phyloP scores from a whole-genome alignment of 2,888 invertebrate species.

The Megalurothrips usitatus region DNA sequence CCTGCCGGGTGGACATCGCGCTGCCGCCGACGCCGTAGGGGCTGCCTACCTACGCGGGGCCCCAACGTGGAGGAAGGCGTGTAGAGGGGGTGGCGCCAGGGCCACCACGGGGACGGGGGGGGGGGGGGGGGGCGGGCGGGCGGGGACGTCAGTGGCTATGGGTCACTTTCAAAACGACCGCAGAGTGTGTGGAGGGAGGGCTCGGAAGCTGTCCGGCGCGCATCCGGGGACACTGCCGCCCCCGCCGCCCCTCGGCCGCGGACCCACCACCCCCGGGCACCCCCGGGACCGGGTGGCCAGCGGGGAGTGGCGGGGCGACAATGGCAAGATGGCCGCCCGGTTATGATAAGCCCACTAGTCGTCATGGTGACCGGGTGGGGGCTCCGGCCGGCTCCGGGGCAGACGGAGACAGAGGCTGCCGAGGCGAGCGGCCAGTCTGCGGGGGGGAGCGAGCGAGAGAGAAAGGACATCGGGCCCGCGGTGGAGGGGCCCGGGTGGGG shows the following conservation, averaged over 20 bases:
- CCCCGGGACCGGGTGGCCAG: not conserved
- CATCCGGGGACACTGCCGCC: not conserved
- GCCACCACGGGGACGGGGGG: not conserved
- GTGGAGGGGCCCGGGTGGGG: not conserved
- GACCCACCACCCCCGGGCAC: not conserved
- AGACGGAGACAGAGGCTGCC: too few relatives aligned
- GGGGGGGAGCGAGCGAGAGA: too few relatives aligned
- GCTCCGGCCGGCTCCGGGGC: not conserved
- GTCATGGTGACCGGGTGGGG: not conserved
- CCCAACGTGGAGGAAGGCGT: not conserved
- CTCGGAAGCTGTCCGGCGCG: not conserved
- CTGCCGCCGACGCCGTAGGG: not conserved
- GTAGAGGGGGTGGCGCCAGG: not conserved
- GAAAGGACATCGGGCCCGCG: too few relatives aligned
- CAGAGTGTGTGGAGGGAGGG: not conserved
- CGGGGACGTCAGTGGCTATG: not conserved
- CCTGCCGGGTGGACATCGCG: not conserved
- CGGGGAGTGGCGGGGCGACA: not conserved
- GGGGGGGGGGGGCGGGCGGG: not conserved
- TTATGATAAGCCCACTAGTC: conserved; percentile 25
- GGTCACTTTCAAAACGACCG: conserved; percentile 26
- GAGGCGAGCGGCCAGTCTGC: too few relatives aligned
- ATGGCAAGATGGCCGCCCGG: conserved; percentile 23
- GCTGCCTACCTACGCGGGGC: not conserved
- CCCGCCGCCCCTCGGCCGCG: not conserved